These are phyloP conservation scores for Corythoichthys intestinalis DNA, from an alignment of 2,113 vertebrate genomes.

Conservation along the genomic window DNA sequence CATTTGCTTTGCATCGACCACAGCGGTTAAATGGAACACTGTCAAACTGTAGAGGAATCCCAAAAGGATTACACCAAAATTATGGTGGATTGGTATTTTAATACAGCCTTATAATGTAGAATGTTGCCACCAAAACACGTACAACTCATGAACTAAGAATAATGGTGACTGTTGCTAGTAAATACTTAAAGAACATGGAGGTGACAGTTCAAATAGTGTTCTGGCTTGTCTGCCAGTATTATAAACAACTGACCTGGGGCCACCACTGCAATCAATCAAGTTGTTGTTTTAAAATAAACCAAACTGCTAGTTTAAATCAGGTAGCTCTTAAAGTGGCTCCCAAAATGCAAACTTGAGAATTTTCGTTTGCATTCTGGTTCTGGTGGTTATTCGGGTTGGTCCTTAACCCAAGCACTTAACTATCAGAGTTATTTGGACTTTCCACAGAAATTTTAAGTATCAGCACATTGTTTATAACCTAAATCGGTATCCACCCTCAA, in stretches of 20 bases:
- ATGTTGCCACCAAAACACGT: background rate
- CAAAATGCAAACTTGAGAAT: background rate
- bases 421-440: background rate
- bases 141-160: background rate
- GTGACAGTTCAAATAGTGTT: background rate
- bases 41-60: too few relatives aligned
- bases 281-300: background rate
- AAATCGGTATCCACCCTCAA: slow-evolving; percentile 25
- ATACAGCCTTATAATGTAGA: background rate
- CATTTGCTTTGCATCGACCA: too few relatives aligned
- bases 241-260: background rate
- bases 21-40: too few relatives aligned
- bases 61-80: too few relatives aligned
- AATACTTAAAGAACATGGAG: background rate
- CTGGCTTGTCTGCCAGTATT: background rate
- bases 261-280: too few relatives aligned
- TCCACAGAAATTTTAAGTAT: slow-evolving; percentile 13
- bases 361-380: background rate
- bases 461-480: slow-evolving; percentile 26
- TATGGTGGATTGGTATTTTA: too few relatives aligned
- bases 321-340: background rate
- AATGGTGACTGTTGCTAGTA: background rate
- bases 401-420: background rate
- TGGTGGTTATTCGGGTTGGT: too few relatives aligned
- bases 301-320: background rate